Base-by-base conservation (phyloP, 2,888 invertebrate species). In the Hedychridium roseum region DNA sequence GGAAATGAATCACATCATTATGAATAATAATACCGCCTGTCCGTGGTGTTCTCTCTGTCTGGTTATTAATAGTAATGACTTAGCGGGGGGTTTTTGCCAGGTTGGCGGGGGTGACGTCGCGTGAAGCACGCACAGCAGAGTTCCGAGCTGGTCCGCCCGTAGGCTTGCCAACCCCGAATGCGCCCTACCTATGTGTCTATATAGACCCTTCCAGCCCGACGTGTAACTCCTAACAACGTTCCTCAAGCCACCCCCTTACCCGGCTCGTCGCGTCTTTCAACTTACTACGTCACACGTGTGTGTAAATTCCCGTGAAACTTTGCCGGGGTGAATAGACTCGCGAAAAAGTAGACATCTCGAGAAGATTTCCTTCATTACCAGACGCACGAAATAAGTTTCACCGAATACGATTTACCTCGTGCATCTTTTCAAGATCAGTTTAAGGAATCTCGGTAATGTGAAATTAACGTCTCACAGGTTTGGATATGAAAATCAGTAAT, bases 51-150 rank as follows among this genome's bases (percentile, higher is more conserved):
- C 64, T 66, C 66, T 64, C 60, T 66, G 57, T 70, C 68, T 62
- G 58, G 64, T 66, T 65, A 68, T 72, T 70, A 73, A 69, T 68
- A 67, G 66, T 66, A 71, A 71, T 72, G 70, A 74, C 67, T 68
- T 64, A 60, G 63, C 61, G 47, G 54, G 55, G 51, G 63, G 54
- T 63, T 72, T 70, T 70, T 55, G 53, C 59, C 44, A 45, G 35
- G 42, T 28, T 44, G 47, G 60, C 43, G 55, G 54, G 58, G 44
- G 59, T 36, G 40, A 56, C 64, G 65, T 74, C 73, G 73, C 71
- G 70, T 73, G 70, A 73, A 71, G 50, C 73, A 73, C 71, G 72
- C 71, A 69, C 66, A 45, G 57, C 48, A n/a, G n/a, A n/a, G n/a
- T 61, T 57, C 56, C 59, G 57, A 53, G 44, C 50, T 34, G 41